These are phyloP conservation scores for Plutomurus gul DNA, from an alignment of 1,140 invertebrate species.

Conservation along the genomic window DNA sequence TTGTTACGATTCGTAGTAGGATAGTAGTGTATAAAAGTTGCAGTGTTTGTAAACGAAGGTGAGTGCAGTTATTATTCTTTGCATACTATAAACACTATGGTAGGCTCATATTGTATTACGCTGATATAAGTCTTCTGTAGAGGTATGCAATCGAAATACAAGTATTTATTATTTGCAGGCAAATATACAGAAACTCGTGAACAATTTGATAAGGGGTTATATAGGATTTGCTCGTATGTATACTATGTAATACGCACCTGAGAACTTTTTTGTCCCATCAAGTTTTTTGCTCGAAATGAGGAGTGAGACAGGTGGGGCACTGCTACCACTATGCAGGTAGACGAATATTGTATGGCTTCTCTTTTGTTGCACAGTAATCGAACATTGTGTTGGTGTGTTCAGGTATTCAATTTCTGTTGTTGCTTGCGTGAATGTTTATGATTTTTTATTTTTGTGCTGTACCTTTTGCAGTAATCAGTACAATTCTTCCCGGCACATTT, in stretches of 20 bases:
- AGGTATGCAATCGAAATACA: no score
- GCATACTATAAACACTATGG: background rate
- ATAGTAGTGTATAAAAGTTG: background rate
- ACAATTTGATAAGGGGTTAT: background rate
- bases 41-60: slow-evolving; percentile 13
- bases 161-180: background rate
- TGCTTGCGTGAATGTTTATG: no score
- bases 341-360: background rate
- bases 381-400: no score
- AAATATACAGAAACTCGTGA: background rate
- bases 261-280: background rate
- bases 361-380: no score
- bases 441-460: no score
- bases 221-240: background rate
- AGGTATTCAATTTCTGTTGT: no score
- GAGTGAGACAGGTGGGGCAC: slow-evolving; percentile 17
- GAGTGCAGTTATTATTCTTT: background rate
- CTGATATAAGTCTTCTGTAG: no score
- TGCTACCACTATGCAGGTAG: background rate
- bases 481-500: no score
- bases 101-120: no score
- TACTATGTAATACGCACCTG: background rate
- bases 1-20: background rate
- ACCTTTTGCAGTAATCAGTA: no score
- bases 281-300: background rate